Conservation (phyloP, 2,797 vertebrate genomes). For the Caiman crocodilus region DNA sequence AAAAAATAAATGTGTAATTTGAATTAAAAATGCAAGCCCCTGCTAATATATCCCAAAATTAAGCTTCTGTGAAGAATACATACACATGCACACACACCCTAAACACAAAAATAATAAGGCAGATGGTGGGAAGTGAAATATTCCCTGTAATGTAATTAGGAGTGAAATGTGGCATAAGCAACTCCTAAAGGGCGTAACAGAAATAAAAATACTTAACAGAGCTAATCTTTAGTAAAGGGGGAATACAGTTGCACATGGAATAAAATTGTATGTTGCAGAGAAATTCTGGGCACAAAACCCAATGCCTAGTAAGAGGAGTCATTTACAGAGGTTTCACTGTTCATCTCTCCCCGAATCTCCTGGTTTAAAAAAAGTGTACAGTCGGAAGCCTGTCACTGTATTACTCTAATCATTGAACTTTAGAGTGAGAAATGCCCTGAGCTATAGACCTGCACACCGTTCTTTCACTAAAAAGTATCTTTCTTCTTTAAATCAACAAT, state of each 20-base stretch:
- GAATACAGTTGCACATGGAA: accelerated
- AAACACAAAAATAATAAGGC: neutral
- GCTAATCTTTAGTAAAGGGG: neutral
- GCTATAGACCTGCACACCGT: neutral
- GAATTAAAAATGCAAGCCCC: neutral
- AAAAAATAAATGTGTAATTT: neutral
- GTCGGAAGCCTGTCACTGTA: neutral
- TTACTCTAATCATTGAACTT: accelerated
- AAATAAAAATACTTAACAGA: neutral
- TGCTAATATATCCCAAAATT: neutral
- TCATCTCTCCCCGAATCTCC: neutral
- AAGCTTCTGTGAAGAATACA: neutral
- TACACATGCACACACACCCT: neutral
- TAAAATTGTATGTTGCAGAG: neutral
- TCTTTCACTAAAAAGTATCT: neutral
- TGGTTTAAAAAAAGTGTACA: neutral
- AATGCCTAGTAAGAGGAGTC: neutral
- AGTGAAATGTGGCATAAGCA: accelerated
- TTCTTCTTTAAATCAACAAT: neutral
- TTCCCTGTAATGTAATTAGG: neutral
- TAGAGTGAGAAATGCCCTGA: neutral
- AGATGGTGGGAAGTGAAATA: neutral
- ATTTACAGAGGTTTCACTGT: neutral
- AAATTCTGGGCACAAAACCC: neutral
- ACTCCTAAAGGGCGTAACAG: too few species aligned